These are phyloP conservation scores for Gymnocypris eckloni DNA, from an alignment of 2,797 vertebrate species.

Conservation along the genomic window DNA sequence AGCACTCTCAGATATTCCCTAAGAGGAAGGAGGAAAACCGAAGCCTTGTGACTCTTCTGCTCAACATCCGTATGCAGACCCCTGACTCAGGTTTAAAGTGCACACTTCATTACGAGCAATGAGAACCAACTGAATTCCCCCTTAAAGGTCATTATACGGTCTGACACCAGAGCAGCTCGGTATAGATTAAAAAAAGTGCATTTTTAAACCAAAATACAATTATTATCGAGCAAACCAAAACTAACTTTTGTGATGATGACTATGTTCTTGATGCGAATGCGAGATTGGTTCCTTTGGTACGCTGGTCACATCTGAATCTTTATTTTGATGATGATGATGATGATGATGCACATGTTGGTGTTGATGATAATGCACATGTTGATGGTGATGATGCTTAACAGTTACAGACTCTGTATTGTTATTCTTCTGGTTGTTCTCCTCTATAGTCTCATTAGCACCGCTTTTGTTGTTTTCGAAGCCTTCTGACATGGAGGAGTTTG, in stretches of 20 bases:
- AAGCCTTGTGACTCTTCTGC: not conserved
- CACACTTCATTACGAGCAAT: conserved; percentile 65
- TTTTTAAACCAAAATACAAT: not conserved
- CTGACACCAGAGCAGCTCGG: not conserved
- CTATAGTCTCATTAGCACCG: not conserved
- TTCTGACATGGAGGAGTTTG: conserved; percentile 40
- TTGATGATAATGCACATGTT: not conserved
- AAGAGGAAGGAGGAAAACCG: not conserved
- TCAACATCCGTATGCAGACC: conserved; percentile 59
- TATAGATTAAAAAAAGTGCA: not conserved
- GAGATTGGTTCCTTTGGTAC: not conserved
- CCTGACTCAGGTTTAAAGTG: conserved; percentile 62
- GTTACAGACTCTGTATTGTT: not conserved
- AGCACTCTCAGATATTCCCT: not conserved
- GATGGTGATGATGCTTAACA: not conserved
- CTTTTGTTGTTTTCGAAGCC: not conserved
- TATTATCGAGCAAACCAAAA: not conserved
- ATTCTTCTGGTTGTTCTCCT: not conserved
- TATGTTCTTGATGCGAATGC: conserved; percentile 28
- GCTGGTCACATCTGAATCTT: not conserved
- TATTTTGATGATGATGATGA: conserved; percentile 16
- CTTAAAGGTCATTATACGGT: not conserved
- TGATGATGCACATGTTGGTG: conserved; percentile 7
- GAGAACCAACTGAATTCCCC: not conserved
- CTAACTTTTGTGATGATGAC: not conserved